A percentile compares a stretch with the other conserved stretches of the same genome.
These are phyloP conservation scores for Neopipo cinnamomea DNA, from an alignment of 2,113 vertebrate genomes.

Conservation along the genomic window DNA sequence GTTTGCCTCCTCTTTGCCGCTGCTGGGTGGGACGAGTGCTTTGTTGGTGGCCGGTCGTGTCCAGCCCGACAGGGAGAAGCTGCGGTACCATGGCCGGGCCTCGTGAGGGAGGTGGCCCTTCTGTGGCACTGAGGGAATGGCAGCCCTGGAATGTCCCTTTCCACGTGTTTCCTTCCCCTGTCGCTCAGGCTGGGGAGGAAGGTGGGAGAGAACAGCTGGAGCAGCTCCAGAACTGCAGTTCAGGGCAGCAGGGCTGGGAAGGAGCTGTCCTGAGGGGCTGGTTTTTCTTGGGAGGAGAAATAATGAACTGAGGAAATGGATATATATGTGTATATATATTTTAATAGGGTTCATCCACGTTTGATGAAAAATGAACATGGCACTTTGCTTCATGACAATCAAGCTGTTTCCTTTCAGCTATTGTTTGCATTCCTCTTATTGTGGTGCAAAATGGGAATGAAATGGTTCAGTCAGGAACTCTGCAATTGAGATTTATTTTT, in stretches of 20 bases:
- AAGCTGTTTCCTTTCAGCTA: slow-evolving; percentile 21
- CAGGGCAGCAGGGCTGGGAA: background rate
- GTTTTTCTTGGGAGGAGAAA: background rate
- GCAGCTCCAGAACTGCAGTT: accelerated
- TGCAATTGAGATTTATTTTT: background rate
- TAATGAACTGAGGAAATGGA: background rate
- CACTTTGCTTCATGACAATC: background rate
- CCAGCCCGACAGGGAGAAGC: accelerated
- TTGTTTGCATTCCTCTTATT: background rate
- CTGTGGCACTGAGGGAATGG: background rate
- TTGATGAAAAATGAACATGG: background rate
- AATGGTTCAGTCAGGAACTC: slow-evolving; percentile 26
- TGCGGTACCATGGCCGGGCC: accelerated
- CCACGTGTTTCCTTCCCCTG: accelerated
- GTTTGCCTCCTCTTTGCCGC: background rate
- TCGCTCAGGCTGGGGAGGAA: accelerated
- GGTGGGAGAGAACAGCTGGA: background rate
- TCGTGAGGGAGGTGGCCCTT: accelerated
- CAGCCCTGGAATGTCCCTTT: accelerated
- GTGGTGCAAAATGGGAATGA: background rate
- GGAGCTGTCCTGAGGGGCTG: background rate
- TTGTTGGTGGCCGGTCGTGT: accelerated
- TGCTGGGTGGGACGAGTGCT: accelerated
- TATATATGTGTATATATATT: background rate
- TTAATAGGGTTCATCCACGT: background rate